Base-by-base conservation (phyloP, 2,888 invertebrate species). In the Mesoligia furuncula region DNA sequence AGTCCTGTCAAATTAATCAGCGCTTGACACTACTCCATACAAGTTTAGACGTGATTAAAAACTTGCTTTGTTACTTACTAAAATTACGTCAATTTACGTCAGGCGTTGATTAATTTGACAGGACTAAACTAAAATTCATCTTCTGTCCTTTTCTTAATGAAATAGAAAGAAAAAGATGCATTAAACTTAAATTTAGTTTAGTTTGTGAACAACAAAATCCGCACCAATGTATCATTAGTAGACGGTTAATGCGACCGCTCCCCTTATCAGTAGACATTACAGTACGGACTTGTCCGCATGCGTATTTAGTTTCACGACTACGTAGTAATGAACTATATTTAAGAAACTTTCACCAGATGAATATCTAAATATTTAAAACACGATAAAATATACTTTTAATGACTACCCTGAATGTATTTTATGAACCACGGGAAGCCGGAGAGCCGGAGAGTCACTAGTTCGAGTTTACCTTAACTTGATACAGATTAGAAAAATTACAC, bases 321-420 rank as follows among this genome's bases (percentile, higher is more conserved):
- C 86, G 81, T 89, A 87, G 93, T 96, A 95, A 96, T 93, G 94
- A 95, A 94, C 94, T 90, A 91, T 94, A 94, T 94, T 92, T 91
- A 93, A 94, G 92, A 93, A 93, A 95, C 96, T 96, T 96, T 96
- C 96, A 92, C 95, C 93, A 94, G 95, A 96, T 96, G 92, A 93
- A 92, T 95, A 96, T 96, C 95, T 95, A 94, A 95, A 95, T 96
- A 95, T 96, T 95, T 95, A 95, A 96, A 96, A 95, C 90, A 90
- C 94, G 94, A 96, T 96, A 96, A 96, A 96, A 94, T 95, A 96
- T 95, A 93, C 91, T 95, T 95, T 96, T 96, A 96, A 96, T 94
- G 96, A 90, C 91, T 92, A 93, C 92, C 92, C 94, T 91, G 90
- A 92, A 93, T 91, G 93, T 93, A 93, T 93, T 96, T 95, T 95